Conservation (phyloP, 2,113 vertebrate genomes). For the Microcebus tavaratra region DNA sequence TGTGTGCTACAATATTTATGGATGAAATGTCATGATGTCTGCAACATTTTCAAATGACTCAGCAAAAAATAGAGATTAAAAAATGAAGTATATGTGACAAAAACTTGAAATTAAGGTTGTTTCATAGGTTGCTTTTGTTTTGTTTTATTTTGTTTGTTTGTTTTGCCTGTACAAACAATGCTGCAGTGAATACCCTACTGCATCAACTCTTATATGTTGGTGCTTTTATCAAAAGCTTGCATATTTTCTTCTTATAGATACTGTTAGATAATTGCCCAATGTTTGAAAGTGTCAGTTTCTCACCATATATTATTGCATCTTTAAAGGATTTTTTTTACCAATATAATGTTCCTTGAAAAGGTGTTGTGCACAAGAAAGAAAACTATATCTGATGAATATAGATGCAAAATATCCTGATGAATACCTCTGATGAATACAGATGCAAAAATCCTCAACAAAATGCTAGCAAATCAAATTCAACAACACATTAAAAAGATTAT, state of each 20-base stretch:
- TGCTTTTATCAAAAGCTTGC: not conserved
- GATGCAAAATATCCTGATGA: no score
- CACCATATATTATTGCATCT: not conserved
- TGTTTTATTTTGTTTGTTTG: not conserved
- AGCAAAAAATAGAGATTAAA: not conserved
- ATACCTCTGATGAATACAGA: no score
- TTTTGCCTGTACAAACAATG: not conserved
- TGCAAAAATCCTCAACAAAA: no score
- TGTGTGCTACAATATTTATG: not conserved
- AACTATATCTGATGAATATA: no score
- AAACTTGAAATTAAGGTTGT: not conserved
- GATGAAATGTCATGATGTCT: not conserved
- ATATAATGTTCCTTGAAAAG: not conserved
- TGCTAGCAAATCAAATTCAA: no score
- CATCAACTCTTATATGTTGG: not conserved
- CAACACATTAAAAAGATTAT: no score
- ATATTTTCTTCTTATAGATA: not conserved
- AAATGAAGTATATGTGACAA: not conserved
- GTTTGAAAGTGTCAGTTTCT: not conserved
- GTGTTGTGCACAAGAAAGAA: not conserved
- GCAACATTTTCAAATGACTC: slow-evolving; percentile 41
- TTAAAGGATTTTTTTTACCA: not conserved
- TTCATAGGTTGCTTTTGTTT: not conserved
- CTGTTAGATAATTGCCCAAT: not conserved
- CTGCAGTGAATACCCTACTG: not conserved